A percentile compares a stretch with the other conserved stretches of the same genome.
Evolutionary conservation across 2,113 vertebrate genomes (phyloP).

Genomic region (Calonectris borealis): DNA sequence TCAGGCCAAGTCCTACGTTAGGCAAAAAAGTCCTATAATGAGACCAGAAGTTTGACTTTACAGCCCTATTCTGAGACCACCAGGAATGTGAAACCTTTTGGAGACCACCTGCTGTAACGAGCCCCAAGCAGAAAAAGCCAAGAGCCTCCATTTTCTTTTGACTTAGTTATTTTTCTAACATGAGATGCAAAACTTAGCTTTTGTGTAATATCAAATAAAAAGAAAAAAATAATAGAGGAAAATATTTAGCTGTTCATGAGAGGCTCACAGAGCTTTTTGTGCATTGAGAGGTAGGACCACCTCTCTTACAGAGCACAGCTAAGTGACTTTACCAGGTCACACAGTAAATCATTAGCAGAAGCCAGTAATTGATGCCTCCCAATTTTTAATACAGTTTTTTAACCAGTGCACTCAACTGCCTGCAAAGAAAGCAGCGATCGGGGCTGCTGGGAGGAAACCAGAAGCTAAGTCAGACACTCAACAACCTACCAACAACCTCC

Average conservation of each 20-base stretch:
- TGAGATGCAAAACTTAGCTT: background rate
- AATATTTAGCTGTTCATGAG: background rate
- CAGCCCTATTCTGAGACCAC: slow-evolving; percentile 27
- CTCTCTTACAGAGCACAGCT: background rate
- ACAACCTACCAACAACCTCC: background rate
- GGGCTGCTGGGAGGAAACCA: background rate
- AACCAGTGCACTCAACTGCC: background rate
- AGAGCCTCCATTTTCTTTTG: background rate
- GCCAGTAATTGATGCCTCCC: background rate
- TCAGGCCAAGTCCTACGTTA: background rate
- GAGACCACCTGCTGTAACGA: slow-evolving; percentile 6
- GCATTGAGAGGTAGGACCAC: background rate
- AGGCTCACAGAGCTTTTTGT: background rate
- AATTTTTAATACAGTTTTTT: background rate
- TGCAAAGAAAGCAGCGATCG: background rate
- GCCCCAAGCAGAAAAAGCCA: background rate
- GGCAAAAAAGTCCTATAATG: background rate
- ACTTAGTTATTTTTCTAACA: background rate
- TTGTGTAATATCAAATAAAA: background rate
- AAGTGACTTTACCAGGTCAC: background rate
- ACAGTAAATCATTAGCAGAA: background rate
- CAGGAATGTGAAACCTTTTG: slow-evolving; percentile 3
- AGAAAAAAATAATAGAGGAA: background rate
- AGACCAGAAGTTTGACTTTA: slow-evolving; percentile 27
- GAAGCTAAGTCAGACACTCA: background rate